A percentile compares a stretch with the other conserved stretches of the same genome.
phyloP scores from a whole-genome alignment of 2,113 vertebrate genomes.

The Pteronura brasiliensis region DNA sequence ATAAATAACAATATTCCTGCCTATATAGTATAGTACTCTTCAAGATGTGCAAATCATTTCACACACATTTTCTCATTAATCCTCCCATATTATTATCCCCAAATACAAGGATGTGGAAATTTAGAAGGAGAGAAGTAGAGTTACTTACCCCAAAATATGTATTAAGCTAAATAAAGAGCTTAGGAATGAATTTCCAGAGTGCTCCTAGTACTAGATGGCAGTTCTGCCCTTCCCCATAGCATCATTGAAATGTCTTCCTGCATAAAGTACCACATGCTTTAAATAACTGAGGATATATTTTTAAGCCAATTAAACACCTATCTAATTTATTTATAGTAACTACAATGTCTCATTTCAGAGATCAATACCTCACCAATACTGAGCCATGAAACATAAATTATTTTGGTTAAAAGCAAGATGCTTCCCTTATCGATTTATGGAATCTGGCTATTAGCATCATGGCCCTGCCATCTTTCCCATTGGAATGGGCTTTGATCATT shows the following conservation, averaged over 20 bases:
- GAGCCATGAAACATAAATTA: slow-evolving; percentile 48
- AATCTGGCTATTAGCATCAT: slow-evolving; percentile 18
- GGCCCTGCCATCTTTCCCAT: slow-evolving; percentile 28
- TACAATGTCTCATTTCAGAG: slow-evolving; percentile 15
- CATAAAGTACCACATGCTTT: neutral
- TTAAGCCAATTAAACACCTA: slow-evolving; percentile 32
- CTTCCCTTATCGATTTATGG: neutral
- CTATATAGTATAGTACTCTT: slow-evolving; percentile 19
- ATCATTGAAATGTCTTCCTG: neutral
- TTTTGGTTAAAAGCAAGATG: slow-evolving; percentile 36
- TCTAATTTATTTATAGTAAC: slow-evolving; percentile 49
- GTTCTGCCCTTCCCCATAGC: neutral
- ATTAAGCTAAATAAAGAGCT: neutral
- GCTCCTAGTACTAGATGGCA: neutral
- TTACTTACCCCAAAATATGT: neutral
- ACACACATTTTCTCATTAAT: slow-evolving; percentile 62
- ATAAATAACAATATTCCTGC: slow-evolving; percentile 63
- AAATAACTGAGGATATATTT: neutral
- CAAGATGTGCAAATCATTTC: slow-evolving; percentile 54
- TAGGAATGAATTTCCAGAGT: neutral
- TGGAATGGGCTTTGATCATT: slow-evolving; percentile 54
- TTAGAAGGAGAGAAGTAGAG: neutral
- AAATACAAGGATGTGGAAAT: slow-evolving; percentile 38
- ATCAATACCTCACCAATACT: slow-evolving; percentile 31
- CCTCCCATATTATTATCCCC: neutral